Conservation (phyloP, 2,797 vertebrate genomes). For the Otolemur crassicaudatus region DNA sequence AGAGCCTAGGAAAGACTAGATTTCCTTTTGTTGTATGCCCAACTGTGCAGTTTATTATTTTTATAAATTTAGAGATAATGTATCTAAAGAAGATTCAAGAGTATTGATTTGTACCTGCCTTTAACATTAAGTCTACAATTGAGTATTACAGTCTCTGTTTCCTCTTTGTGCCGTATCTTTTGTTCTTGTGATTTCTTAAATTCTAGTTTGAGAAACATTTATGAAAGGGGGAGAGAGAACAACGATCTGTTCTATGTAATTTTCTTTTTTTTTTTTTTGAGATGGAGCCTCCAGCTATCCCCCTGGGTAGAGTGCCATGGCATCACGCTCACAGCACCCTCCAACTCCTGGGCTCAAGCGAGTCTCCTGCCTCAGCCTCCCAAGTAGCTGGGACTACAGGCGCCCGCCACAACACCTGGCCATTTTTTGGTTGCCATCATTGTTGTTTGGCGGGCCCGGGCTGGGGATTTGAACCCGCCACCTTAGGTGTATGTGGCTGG, state of each 20-base stretch:
- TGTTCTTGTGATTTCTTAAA: not conserved
- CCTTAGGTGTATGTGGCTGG: no score
- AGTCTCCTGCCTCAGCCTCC: no score
- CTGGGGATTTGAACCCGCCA: no score
- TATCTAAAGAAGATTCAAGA: slow-evolving; percentile 17
- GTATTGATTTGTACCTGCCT: not conserved
- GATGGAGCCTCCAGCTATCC: no score
- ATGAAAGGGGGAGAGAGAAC: not conserved
- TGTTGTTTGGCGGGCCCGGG: no score
- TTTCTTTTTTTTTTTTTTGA: no score
- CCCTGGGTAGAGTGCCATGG: no score
- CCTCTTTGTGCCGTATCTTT: slow-evolving; percentile 20
- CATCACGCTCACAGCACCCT: no score
- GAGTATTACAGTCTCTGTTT: not conserved
- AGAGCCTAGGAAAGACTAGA: not conserved
- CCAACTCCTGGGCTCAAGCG: no score
- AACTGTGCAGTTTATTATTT: not conserved
- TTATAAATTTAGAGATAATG: slow-evolving; percentile 14
- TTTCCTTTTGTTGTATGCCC: not conserved
- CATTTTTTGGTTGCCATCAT: no score
- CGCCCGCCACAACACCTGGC: no score
- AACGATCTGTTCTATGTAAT: not conserved
- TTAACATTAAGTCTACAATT: not conserved
- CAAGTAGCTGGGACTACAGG: no score
- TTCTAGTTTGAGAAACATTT: slow-evolving; percentile 53